phyloP scores from a whole-genome alignment of 2,797 vertebrate species.

The Danio aesculapii region DNA sequence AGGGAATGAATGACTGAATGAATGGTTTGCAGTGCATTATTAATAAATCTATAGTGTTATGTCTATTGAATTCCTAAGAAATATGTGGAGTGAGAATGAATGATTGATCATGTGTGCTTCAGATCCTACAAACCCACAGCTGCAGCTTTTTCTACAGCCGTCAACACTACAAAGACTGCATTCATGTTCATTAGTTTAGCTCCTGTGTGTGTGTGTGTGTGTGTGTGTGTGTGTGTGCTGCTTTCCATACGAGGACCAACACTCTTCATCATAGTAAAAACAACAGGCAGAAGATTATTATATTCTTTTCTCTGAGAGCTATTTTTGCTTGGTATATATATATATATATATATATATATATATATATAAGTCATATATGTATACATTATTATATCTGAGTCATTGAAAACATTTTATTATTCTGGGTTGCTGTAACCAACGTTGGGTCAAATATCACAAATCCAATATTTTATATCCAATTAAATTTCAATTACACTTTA shows the following conservation, averaged over 20 bases:
- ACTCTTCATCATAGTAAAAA: neutral
- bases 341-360: too few species aligned
- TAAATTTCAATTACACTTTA: too few species aligned
- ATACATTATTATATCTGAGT: too few species aligned
- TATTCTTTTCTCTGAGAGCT: slow-evolving; percentile 64
- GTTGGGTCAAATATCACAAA: too few species aligned
- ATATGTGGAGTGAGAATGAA: slow-evolving; percentile 7
- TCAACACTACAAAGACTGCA: slow-evolving; percentile 9
- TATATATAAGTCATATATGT: too few species aligned
- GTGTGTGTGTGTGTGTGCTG: too few species aligned
- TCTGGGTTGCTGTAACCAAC: too few species aligned
- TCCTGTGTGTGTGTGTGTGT: slow-evolving; percentile 29
- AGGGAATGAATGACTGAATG: too few species aligned
- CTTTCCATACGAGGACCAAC: slow-evolving; percentile 37
- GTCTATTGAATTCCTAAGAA: neutral
- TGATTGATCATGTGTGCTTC: slow-evolving; percentile 29
- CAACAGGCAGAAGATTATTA: slow-evolving; percentile 65
- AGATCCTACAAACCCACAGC: slow-evolving; percentile 19
- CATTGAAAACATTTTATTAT: too few species aligned
- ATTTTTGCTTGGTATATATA: too few species aligned
- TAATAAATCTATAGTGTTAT: neutral
- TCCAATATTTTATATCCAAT: too few species aligned
- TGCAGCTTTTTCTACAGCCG: slow-evolving; percentile 8
- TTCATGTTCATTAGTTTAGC: slow-evolving; percentile 27
- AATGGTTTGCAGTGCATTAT: too few species aligned